A percentile compares a stretch with the other conserved stretches of the same genome.
Evolutionary conservation across 1,140 invertebrate species (phyloP).

Genomic region (Gerris buenoi): DNA sequence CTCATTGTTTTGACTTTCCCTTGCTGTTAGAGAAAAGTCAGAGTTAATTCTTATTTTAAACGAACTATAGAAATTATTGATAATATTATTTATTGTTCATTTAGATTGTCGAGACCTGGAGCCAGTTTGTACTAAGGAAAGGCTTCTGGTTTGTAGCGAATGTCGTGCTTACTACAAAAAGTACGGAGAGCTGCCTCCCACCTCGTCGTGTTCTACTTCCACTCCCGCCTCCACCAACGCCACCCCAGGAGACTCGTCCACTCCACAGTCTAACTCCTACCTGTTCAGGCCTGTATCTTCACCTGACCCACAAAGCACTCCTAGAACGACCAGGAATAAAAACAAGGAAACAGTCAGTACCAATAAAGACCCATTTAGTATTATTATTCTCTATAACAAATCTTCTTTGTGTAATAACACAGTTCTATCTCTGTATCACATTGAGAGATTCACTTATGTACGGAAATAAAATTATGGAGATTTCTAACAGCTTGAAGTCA

Average conservation of each 20-base stretch:
- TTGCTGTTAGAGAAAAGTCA: no score
- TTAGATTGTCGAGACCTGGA: slow-evolving; percentile 47
- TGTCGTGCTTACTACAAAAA: slow-evolving; percentile 70
- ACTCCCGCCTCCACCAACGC: neutral
- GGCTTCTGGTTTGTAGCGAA: slow-evolving; percentile 59
- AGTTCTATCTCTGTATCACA: no score
- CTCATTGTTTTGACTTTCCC: no score
- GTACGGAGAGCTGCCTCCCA: slow-evolving; percentile 53
- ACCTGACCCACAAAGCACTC: slow-evolving; percentile 41
- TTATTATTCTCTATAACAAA: no score
- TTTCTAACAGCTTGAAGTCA: no score
- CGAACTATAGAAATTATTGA: no score
- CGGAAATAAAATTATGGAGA: no score
- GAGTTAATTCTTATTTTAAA: no score
- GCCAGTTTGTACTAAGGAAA: slow-evolving; percentile 38
- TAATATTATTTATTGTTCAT: no score
- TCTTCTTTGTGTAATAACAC: no score
- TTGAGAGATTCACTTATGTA: no score
- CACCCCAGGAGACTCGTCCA: neutral
- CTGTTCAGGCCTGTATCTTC: slow-evolving; percentile 55
- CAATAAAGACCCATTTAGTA: no score
- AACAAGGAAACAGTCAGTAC: slow-evolving; percentile 45
- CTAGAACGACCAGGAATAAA: slow-evolving; percentile 64
- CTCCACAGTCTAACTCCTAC: slow-evolving; percentile 38
- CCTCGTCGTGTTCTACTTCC: neutral